These are phyloP conservation scores for Hypanus sabinus DNA, from an alignment of 2,113 vertebrate species.

Conservation along the genomic window DNA sequence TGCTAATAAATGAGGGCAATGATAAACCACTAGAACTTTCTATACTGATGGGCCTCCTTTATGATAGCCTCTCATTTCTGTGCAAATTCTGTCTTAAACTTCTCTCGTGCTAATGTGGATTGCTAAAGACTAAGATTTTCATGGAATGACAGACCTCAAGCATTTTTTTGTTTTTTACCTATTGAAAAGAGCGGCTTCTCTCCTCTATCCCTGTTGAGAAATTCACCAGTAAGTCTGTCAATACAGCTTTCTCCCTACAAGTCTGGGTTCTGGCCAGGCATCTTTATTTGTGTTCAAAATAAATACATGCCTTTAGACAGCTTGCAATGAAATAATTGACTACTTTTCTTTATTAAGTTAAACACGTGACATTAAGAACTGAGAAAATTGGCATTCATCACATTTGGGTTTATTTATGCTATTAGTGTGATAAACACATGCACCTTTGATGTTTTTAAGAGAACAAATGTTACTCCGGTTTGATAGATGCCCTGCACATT, in stretches of 20 bases:
- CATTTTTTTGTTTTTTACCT: neutral
- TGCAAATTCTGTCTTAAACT: neutral
- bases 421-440: neutral
- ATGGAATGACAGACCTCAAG: neutral
- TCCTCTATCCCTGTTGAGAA: neutral
- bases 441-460: neutral
- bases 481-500: neutral
- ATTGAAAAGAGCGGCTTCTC: neutral
- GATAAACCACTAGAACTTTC: neutral
- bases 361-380: neutral
- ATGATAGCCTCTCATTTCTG: neutral
- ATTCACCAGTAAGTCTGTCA: neutral
- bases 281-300: neutral
- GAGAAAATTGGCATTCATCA: neutral
- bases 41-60: neutral
- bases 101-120: neutral
- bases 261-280: neutral
- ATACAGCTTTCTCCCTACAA: neutral
- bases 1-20: neutral
- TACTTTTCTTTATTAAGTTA: neutral
- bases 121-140: neutral
- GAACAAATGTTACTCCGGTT: neutral
- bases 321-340: constrained; percentile 1
- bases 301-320: neutral
- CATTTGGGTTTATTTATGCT: neutral